phyloP scores from a whole-genome alignment of 1,140 invertebrate genomes.

The Drosophila insularis region DNA sequence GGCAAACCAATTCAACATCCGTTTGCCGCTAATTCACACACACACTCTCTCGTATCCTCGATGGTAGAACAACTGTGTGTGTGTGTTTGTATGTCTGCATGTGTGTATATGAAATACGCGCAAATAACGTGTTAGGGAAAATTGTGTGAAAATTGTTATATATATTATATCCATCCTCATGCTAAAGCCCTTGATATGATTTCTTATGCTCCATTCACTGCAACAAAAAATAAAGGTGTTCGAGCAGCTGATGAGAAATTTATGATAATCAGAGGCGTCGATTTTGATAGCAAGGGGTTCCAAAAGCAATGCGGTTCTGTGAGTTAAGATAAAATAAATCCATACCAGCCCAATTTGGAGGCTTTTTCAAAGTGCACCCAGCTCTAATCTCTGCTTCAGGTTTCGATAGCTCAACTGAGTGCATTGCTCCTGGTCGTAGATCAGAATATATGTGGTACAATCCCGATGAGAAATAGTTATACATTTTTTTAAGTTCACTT shows the following conservation, averaged over 20 bases:
- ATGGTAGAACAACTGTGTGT: neutral
- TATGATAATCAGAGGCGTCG: neutral
- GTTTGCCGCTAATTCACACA: conserved; percentile 79
- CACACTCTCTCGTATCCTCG: conserved; percentile 52
- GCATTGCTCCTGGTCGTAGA: no score
- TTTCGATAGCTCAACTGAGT: no score
- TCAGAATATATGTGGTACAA: no score
- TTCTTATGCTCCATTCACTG: conserved; percentile 76
- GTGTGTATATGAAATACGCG: conserved; percentile 76
- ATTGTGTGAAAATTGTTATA: conserved; percentile 80
- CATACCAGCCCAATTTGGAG: no score
- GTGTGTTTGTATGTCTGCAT: conserved; percentile 21
- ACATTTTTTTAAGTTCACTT: no score
- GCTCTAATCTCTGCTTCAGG: no score
- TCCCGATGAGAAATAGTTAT: no score
- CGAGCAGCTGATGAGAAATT: conserved; percentile 18
- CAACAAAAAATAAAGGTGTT: conserved; percentile 58
- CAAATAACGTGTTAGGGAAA: conserved; percentile 78
- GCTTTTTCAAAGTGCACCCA: no score
- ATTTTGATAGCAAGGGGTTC: neutral
- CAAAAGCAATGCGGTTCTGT: no score
- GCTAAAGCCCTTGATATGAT: conserved; percentile 69
- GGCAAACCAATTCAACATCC: conserved; percentile 80
- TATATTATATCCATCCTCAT: conserved; percentile 79
- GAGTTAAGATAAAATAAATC: no score